These are phyloP conservation scores for Podarcis muralis DNA, from an alignment of 2,113 vertebrate species.

Conservation along the genomic window DNA sequence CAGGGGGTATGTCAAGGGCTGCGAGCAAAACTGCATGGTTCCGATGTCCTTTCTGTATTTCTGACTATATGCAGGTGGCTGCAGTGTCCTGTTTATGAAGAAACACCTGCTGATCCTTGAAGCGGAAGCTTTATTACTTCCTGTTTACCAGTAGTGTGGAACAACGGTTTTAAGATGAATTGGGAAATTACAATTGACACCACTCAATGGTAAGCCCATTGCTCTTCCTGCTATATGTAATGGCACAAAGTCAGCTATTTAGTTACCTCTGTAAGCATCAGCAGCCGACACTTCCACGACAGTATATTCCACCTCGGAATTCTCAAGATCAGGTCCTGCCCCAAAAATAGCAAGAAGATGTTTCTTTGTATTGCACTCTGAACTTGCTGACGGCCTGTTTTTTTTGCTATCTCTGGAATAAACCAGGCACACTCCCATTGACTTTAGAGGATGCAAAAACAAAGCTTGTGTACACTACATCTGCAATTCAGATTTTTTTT, in stretches of 20 bases:
- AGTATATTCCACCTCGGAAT: slow-evolving; percentile 78
- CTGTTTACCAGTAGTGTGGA: neutral
- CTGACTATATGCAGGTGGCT: neutral
- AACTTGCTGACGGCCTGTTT: slow-evolving; percentile 46
- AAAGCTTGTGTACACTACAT: slow-evolving; percentile 16
- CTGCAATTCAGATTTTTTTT: neutral
- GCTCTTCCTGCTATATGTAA: slow-evolving; percentile 4
- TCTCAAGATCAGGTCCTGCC: slow-evolving; percentile 75
- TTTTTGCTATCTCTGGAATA: slow-evolving; percentile 33
- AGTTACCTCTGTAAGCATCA: slow-evolving; percentile 75
- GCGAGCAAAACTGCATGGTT: neutral
- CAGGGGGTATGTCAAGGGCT: neutral
- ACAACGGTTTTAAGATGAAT: neutral
- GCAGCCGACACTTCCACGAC: slow-evolving; percentile 74
- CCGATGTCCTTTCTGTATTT: neutral
- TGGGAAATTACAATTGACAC: neutral
- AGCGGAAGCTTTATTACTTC: neutral
- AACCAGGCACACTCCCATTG: slow-evolving; percentile 19
- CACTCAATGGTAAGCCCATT: neutral
- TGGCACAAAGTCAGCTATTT: neutral
- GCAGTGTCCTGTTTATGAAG: neutral
- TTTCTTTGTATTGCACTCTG: slow-evolving; percentile 50
- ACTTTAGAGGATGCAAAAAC: slow-evolving; percentile 32
- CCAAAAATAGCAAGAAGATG: slow-evolving; percentile 70
- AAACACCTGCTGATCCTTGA: neutral